Evolutionary conservation across 2,797 vertebrate genomes (phyloP).

Genomic region (Anguilla marmorata): DNA sequence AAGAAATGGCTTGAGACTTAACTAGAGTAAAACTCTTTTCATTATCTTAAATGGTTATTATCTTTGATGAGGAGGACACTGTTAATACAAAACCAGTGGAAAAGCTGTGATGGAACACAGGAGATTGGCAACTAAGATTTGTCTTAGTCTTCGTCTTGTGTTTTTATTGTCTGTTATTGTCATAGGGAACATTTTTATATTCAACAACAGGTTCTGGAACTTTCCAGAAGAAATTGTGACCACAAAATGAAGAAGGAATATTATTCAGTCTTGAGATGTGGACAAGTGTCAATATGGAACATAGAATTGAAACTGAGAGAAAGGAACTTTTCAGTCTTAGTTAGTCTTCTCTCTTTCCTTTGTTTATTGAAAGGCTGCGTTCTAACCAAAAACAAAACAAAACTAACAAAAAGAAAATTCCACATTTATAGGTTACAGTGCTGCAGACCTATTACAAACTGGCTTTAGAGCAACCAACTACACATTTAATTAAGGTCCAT

Average conservation of each 20-base stretch:
- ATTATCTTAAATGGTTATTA: neutral
- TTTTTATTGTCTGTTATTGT: conserved; percentile 23
- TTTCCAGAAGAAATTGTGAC: conserved; percentile 31
- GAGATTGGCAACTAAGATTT: neutral
- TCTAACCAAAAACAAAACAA: neutral
- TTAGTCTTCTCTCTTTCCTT: conserved; percentile 13
- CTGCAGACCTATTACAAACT: conserved; percentile 17
- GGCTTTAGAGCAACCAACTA: conserved; percentile 20
- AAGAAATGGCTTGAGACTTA: neutral
- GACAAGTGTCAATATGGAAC: conserved; percentile 15
- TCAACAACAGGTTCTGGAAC: neutral
- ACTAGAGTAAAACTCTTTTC: conserved; percentile 4
- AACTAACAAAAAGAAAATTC: neutral
- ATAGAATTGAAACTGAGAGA: conserved; percentile 12
- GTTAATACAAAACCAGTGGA: conserved; percentile 12
- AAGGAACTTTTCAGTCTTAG: neutral
- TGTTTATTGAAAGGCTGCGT: conserved; percentile 10
- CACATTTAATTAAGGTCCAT: conserved; percentile 27
- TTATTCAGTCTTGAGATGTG: conserved; percentile 15
- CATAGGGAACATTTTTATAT: conserved; percentile 7
- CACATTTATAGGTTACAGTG: conserved; percentile 20
- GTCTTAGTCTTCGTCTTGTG: neutral
- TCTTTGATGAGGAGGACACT: conserved; percentile 2
- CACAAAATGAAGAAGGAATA: conserved; percentile 24
- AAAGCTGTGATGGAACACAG: neutral